Conservation (phyloP, 2,797 vertebrate species). For the Neostethus bicornis region DNA sequence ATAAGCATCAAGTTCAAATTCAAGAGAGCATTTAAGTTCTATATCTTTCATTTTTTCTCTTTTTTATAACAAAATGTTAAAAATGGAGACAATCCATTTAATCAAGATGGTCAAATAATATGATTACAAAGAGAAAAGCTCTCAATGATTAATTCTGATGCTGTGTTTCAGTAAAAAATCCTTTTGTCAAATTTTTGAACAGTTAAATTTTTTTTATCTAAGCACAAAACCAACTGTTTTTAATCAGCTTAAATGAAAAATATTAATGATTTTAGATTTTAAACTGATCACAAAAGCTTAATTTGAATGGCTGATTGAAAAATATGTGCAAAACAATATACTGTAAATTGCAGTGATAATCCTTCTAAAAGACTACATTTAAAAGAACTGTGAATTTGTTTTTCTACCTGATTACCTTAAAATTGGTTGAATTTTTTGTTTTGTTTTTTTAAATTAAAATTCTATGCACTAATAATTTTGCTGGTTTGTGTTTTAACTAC, state of each 20-base stretch:
- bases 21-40: background rate
- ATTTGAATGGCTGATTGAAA: background rate
- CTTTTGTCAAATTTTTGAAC: no score
- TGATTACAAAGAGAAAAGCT: background rate
- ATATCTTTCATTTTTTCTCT: background rate
- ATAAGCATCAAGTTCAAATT: constrained; percentile 3
- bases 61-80: background rate
- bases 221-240: no score
- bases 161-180: no score
- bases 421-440: background rate
- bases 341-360: background rate
- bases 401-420: no score
- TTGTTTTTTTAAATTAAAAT: background rate
- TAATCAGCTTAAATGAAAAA: no score
- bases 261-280: background rate
- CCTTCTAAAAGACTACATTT: background rate
- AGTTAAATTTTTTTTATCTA: no score
- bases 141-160: background rate
- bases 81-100: background rate
- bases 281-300: background rate
- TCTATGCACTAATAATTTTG: no score
- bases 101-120: background rate
- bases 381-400: background rate
- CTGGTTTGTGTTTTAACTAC: background rate
- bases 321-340: background rate